Evolutionary conservation across 2,113 vertebrate species (phyloP).

Genomic region (Tychaedon coryphoeus): DNA sequence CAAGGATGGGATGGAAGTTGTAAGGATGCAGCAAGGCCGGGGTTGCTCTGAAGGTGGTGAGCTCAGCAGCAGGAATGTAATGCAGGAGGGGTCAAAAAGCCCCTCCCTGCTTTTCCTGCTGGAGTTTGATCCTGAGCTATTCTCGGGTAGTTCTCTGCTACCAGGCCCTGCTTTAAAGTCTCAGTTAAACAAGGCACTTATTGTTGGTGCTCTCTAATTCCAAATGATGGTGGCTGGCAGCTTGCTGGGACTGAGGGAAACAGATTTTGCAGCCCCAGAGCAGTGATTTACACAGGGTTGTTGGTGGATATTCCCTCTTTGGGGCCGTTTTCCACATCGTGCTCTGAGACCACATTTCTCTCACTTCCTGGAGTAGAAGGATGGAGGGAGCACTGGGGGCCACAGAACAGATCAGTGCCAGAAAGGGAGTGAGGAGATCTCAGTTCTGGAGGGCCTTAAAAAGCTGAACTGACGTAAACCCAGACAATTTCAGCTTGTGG

Average conservation of each 20-base stretch:
- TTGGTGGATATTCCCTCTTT: background rate
- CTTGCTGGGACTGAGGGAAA: background rate
- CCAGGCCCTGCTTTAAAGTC: background rate
- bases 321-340: background rate
- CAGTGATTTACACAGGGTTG: background rate
- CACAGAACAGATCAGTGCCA: background rate
- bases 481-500: background rate
- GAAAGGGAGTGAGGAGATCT: background rate
- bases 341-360: background rate
- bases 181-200: background rate
- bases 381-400: background rate
- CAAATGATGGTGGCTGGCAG: background rate
- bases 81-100: background rate
- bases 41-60: background rate
- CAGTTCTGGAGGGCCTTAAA: background rate
- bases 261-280: background rate
- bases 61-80: background rate
- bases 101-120: background rate
- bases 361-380: background rate
- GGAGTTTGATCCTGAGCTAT: background rate
- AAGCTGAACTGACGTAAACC: background rate
- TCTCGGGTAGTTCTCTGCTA: background rate
- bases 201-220: slow-evolving; percentile 18
- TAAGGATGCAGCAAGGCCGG: background rate
- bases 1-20: background rate